Evolutionary conservation across 2,797 vertebrate species (phyloP).

Genomic region (Picus viridis): DNA sequence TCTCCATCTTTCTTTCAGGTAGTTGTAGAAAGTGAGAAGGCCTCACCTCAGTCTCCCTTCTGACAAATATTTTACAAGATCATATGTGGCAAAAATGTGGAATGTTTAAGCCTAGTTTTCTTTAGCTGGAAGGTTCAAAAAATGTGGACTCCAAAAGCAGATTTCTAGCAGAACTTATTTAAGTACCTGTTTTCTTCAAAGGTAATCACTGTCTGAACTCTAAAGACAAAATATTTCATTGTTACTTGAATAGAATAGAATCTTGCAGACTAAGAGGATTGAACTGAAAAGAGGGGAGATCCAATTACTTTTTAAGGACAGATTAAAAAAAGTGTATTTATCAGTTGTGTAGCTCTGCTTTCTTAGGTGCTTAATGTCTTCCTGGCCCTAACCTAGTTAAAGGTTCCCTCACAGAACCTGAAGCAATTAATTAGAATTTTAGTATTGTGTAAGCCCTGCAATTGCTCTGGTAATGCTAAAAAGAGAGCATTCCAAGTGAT

Average conservation of each 20-base stretch:
- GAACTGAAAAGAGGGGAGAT: background rate
- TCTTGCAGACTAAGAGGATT: background rate
- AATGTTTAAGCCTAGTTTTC: background rate
- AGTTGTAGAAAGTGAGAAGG: background rate
- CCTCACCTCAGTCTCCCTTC: background rate
- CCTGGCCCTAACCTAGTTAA: background rate
- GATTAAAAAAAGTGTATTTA: background rate
- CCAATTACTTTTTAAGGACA: background rate
- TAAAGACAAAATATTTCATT: background rate
- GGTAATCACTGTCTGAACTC: background rate
- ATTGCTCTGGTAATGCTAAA: slow-evolving; percentile 11
- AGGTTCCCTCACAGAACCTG: background rate
- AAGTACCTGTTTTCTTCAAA: background rate
- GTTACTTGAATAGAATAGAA: background rate
- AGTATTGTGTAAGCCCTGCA: background rate
- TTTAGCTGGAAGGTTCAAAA: background rate
- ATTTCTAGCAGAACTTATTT: background rate
- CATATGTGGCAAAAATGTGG: background rate
- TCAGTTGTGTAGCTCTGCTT: background rate
- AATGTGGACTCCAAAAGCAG: background rate
- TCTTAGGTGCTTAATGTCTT: background rate
- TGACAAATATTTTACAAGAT: background rate
- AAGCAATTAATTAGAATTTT: background rate
- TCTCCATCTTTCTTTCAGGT: background rate
- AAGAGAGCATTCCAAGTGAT: slow-evolving; percentile 7